Conservation (phyloP, 2,797 vertebrate genomes). For the Amblyopsis hoosieri region DNA sequence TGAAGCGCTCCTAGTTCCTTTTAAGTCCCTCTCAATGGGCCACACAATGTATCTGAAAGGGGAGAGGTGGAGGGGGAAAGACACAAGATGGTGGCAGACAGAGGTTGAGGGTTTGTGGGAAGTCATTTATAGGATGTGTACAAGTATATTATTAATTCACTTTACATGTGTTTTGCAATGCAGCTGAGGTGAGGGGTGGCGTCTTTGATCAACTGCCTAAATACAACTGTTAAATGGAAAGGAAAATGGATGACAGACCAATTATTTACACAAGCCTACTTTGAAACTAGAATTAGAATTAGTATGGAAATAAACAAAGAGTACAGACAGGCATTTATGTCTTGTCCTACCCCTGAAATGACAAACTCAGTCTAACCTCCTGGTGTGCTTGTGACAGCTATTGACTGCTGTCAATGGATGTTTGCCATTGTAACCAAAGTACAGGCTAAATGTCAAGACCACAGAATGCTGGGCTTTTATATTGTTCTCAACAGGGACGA, state of each 20-base stretch:
- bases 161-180: too few species aligned
- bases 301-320: conserved; percentile 9
- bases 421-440: conserved; percentile 60
- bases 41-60: conserved; percentile 46
- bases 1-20: background rate
- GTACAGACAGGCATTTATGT: conserved; percentile 25
- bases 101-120: conserved; percentile 13
- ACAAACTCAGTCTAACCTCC: conserved; percentile 44
- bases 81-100: conserved; percentile 23
- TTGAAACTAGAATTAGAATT: background rate
- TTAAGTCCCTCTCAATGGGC: conserved; percentile 38
- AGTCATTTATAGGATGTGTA: background rate
- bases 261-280: too few species aligned
- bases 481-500: conserved; percentile 46
- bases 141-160: too few species aligned
- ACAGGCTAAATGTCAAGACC: conserved; percentile 60
- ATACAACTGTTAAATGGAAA: too few species aligned
- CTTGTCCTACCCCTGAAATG: conserved; percentile 1
- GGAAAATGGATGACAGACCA: too few species aligned
- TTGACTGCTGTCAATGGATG: conserved; percentile 65
- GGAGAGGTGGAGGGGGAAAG: conserved; percentile 24
- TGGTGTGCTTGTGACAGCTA: conserved; percentile 61
- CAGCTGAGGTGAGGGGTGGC: too few species aligned
- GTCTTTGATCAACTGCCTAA: too few species aligned
- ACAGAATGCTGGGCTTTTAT: conserved; percentile 48